Percentiles rank a stretch among this genome's conserved stretches.
Evolutionary conservation across 2,888 invertebrate species (phyloP).

Genomic region (Argyra leucocephala): DNA sequence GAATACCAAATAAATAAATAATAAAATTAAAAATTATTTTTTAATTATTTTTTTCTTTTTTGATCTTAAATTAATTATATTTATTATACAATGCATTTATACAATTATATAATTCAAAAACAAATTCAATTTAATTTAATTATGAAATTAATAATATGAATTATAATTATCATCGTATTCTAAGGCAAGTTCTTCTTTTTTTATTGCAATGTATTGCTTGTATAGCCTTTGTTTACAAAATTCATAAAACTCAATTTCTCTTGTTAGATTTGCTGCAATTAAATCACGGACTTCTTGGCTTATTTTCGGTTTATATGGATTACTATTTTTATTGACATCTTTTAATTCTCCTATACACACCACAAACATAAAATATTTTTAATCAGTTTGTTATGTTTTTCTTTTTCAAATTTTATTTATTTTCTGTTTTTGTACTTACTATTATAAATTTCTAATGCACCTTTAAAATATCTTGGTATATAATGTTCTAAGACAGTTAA

Average conservation of each 20-base stretch:
- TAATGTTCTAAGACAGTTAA: slow-evolving; percentile 73
- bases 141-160: no score
- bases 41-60: no score
- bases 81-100: no score
- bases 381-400: no score
- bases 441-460: slow-evolving; percentile 66
- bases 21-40: no score
- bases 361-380: no score
- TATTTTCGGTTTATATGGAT: slow-evolving; percentile 73
- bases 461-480: slow-evolving; percentile 70
- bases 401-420: no score
- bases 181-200: background rate
- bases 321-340: slow-evolving; percentile 58
- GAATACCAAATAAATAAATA: no score
- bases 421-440: slow-evolving; percentile 53
- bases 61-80: no score
- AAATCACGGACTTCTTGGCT: slow-evolving; percentile 73
- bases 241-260: slow-evolving; percentile 84
- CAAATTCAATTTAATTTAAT: no score
- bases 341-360: background rate
- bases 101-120: no score
- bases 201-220: slow-evolving; percentile 59
- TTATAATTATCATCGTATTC: background rate
- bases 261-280: slow-evolving; percentile 70
- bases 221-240: slow-evolving; percentile 79